These are phyloP conservation scores for Turritopsis dohrnii DNA, from an alignment of 30 jellyfish, hydroid and myxozoan genomes.

Conservation along the genomic window DNA sequence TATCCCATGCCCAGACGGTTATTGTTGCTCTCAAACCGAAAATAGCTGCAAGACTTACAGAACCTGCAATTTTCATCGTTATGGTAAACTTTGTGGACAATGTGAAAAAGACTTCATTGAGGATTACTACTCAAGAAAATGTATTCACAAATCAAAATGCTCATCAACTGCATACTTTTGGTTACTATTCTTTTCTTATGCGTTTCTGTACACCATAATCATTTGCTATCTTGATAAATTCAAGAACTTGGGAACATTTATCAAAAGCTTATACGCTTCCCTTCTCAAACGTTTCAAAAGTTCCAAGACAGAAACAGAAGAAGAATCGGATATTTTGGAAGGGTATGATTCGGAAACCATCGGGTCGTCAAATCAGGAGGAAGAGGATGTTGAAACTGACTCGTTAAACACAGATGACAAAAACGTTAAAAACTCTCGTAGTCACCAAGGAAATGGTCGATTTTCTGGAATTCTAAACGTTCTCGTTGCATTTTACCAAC, in stretches of 20 bases:
- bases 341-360: not conserved
- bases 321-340: not conserved
- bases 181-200: not conserved
- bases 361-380: not conserved
- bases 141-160: conserved; percentile 13
- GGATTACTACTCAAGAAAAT: conserved; percentile 10
- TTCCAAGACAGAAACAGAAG: no score
- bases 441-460: not conserved
- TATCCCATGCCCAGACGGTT: conserved; percentile 12
- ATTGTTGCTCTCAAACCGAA: conserved; percentile 7
- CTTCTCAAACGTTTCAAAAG: not conserved
- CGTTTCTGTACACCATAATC: not conserved
- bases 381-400: not conserved
- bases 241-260: not conserved
- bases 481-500: not conserved
- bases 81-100: conserved; percentile 35
- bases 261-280: not conserved
- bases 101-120: conserved; percentile 21
- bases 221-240: not conserved
- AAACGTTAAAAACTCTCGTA: not conserved
- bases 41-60: conserved; percentile 11
- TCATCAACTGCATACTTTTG: not conserved
- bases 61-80: conserved; percentile 24
- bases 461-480: not conserved
- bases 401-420: not conserved